Evolutionary conservation across 2,888 invertebrate genomes (phyloP).

Genomic region (Xestobium rufovillosum): DNA sequence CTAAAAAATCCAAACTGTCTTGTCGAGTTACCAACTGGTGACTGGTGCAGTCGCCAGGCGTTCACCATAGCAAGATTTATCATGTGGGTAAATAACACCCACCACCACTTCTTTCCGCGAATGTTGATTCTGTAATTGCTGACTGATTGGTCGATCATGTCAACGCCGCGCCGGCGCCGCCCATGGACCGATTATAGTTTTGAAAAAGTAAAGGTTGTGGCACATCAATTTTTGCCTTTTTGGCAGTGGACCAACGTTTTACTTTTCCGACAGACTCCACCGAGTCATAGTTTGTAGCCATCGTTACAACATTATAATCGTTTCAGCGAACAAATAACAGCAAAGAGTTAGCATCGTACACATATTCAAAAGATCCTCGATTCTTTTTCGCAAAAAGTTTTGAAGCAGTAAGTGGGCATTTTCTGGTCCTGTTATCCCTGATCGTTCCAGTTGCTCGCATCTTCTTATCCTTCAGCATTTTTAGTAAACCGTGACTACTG

Average conservation of each 20-base stretch:
- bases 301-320: slow-evolving; percentile 1
- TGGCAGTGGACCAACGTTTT: slow-evolving; percentile 14
- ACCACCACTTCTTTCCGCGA: slow-evolving; percentile 12
- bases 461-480: background rate
- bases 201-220: slow-evolving; percentile 10
- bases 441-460: slow-evolving; percentile 5
- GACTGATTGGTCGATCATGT: slow-evolving; percentile 14
- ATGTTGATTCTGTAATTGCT: slow-evolving; percentile 14
- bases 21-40: background rate
- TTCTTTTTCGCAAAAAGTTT: background rate
- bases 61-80: slow-evolving; percentile 5
- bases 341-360: background rate
- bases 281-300: slow-evolving; percentile 4
- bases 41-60: slow-evolving; percentile 9
- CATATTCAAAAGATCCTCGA: background rate
- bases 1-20: slow-evolving; percentile 6
- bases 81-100: slow-evolving; percentile 7
- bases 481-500: slow-evolving; percentile 5
- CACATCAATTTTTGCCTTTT: slow-evolving; percentile 14
- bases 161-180: slow-evolving; percentile 17
- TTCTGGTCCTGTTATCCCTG: slow-evolving; percentile 4
- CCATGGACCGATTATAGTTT: slow-evolving; percentile 14
- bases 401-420: slow-evolving; percentile 4
- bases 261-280: slow-evolving; percentile 8
- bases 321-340: slow-evolving; percentile 1